A percentile compares a stretch with the other conserved stretches of the same genome.
Evolutionary conservation across 1,140 invertebrate genomes (phyloP).

Genomic region (Diuraphis noxia): DNA sequence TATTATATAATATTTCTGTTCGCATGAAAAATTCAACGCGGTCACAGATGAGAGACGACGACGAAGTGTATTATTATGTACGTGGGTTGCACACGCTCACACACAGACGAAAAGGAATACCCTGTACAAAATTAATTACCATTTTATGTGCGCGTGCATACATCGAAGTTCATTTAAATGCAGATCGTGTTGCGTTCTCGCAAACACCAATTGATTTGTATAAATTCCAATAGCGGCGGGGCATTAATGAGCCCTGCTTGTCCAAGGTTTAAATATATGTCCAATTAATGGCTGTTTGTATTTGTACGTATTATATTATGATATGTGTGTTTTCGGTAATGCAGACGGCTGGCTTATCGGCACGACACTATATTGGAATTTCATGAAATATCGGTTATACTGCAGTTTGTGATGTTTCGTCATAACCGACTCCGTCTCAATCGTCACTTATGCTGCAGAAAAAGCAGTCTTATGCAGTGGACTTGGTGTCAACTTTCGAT

Average conservation of each 20-base stretch:
- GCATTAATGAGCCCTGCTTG: constrained; percentile 28
- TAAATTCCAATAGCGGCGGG: background rate
- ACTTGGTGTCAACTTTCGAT: too few relatives aligned
- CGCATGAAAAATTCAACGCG: background rate
- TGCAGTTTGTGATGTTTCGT: background rate
- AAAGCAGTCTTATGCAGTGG: too few relatives aligned
- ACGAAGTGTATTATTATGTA: background rate
- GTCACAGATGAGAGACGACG: background rate
- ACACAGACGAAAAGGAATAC: background rate
- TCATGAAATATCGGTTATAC: background rate
- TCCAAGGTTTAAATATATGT: constrained; percentile 37
- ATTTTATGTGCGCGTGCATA: constrained; percentile 1
- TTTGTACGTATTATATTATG: background rate
- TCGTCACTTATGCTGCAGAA: too few relatives aligned
- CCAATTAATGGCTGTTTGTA: constrained; percentile 20
- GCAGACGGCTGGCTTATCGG: background rate
- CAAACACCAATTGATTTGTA: constrained; percentile 33
- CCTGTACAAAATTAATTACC: constrained; percentile 5
- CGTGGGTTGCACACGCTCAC: background rate
- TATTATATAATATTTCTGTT: background rate
- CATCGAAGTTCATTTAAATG: constrained; percentile 15
- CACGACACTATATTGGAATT: background rate
- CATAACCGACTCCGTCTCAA: background rate
- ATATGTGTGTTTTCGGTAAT: background rate
- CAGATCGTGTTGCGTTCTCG: background rate